Evolutionary conservation across 2,888 invertebrate species (phyloP).

Genomic region (Congeria kusceri): DNA sequence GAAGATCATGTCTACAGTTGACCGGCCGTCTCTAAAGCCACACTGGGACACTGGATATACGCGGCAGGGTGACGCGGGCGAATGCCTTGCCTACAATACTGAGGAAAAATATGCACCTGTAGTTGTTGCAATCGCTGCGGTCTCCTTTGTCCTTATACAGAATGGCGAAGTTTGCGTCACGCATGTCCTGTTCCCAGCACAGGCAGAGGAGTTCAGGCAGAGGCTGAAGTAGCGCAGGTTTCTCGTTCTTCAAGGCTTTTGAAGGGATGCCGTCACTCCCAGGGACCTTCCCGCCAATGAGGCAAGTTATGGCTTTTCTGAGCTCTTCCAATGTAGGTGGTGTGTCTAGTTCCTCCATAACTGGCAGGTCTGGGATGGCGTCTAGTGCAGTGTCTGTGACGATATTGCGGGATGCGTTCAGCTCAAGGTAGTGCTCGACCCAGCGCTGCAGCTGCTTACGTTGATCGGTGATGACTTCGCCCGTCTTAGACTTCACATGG

Average conservation of each 20-base stretch:
- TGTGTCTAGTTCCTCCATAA: not conserved
- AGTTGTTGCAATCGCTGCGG: constrained; percentile 59
- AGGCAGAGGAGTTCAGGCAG: constrained; percentile 4
- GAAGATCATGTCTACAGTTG: no score
- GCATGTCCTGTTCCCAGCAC: constrained; percentile 44
- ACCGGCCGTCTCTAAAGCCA: no score
- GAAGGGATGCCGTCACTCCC: not conserved
- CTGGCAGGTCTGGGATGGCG: no score
- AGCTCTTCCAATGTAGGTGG: not conserved
- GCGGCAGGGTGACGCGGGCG: not conserved
- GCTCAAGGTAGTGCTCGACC: constrained; percentile 6
- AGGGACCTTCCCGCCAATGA: not conserved
- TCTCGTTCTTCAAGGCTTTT: not conserved
- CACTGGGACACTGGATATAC: constrained; percentile 21
- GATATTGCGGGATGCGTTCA: not conserved
- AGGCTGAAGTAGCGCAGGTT: not conserved
- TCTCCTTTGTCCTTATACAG: constrained; percentile 59
- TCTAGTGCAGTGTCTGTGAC: not conserved
- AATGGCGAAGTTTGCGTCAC: constrained; percentile 36
- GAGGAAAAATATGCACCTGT: constrained; percentile 53
- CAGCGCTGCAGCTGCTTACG: constrained; percentile 5
- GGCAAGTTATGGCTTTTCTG: not conserved
- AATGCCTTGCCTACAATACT: constrained; percentile 9
- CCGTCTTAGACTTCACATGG: not conserved
- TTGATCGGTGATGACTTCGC: constrained; percentile 11